Evolutionary conservation across 2,888 invertebrate species (phyloP).

Genomic region (Polymixis lichenea): DNA sequence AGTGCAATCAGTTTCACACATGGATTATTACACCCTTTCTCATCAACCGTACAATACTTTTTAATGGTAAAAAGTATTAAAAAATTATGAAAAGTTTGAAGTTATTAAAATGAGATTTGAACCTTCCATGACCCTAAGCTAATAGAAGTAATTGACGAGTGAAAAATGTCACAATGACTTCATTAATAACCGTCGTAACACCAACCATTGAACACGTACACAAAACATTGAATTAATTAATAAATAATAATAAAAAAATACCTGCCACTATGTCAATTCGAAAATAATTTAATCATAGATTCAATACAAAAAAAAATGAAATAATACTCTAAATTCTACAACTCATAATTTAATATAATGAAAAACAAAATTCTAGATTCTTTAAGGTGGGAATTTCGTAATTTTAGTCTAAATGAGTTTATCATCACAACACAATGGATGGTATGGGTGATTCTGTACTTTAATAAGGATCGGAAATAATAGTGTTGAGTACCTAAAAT

Average conservation of each 20-base stretch:
- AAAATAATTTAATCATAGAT: conserved; percentile 32
- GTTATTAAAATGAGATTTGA: conserved; percentile 29
- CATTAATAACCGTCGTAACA: conserved; percentile 11
- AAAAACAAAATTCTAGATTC: conserved; percentile 47
- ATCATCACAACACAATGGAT: conserved; percentile 37
- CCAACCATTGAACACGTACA: conserved; percentile 10
- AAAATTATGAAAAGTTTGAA: not conserved
- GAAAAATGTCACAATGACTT: conserved; percentile 21
- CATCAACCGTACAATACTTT: conserved; percentile 1
- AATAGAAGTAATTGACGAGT: conserved; percentile 49
- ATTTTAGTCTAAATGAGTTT: conserved; percentile 55
- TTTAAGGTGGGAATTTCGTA: conserved; percentile 68
- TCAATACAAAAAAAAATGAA: conserved; percentile 42
- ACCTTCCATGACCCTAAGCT: conserved; percentile 18
- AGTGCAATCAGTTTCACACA: not conserved
- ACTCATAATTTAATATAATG: conserved; percentile 42
- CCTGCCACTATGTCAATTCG: conserved; percentile 22
- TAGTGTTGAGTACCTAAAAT: conserved; percentile 15
- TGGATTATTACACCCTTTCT: conserved; percentile 1
- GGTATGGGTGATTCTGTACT: conserved; percentile 38
- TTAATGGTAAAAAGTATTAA: not conserved
- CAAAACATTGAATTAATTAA: conserved; percentile 12
- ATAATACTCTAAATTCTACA: conserved; percentile 44
- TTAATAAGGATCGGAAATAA: conserved; percentile 21
- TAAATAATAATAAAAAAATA: conserved; percentile 2